These are phyloP conservation scores for Meloidogyne hapla DNA, from an alignment of 1,140 invertebrate species.

Conservation along the genomic window DNA sequence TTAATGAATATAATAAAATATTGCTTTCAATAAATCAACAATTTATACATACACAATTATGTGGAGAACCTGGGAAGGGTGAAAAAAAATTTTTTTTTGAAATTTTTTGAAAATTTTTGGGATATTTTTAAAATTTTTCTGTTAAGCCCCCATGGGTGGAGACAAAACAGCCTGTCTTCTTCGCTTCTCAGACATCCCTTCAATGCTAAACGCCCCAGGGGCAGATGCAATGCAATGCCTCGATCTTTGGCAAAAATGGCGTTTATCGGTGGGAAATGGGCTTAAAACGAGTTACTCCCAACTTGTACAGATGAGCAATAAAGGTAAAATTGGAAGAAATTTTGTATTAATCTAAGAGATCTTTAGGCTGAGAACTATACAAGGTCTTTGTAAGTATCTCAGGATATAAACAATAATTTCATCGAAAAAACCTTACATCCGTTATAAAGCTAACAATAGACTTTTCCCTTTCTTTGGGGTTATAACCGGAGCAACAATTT, in stretches of 20 bases:
- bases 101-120: not conserved
- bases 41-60: conserved; percentile 37
- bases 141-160: conserved; percentile 10
- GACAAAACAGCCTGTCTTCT: conserved; percentile 24
- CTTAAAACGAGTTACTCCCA: conserved; percentile 39
- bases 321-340: conserved; percentile 37
- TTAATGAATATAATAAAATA: conserved; percentile 41
- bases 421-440: too few species aligned
- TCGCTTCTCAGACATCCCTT: conserved; percentile 10
- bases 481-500: too few species aligned
- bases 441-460: too few species aligned
- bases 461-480: too few species aligned
- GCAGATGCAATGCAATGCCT: conserved; percentile 18
- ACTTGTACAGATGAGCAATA: conserved; percentile 42
- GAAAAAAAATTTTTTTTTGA: not conserved
- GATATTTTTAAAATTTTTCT: too few species aligned
- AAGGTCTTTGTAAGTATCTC: too few species aligned
- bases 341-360: too few species aligned
- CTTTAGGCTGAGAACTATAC: too few species aligned
- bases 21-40: conserved; percentile 42
- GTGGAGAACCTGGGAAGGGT: conserved; percentile 30
- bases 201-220: not conserved
- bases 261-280: conserved; percentile 35
- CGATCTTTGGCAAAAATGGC: conserved; percentile 45
- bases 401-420: too few species aligned